Conservation (phyloP, 2,888 invertebrate genomes). For the Dione vanillae region DNA sequence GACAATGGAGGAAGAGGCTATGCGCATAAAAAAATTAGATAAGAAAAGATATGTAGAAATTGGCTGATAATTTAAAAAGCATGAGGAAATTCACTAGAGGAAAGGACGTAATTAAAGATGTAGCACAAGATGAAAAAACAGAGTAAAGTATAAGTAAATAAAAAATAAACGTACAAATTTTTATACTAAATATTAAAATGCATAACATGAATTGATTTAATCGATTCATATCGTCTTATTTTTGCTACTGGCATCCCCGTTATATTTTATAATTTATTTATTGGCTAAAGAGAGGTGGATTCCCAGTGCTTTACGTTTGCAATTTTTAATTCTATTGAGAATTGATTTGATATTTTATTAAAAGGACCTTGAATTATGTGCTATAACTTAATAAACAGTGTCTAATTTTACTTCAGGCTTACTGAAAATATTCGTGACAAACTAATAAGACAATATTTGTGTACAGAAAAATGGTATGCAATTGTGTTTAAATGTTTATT, state of each 20-base stretch:
- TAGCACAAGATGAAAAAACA: too few species aligned
- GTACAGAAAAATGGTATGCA: constrained; percentile 53
- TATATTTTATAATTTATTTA: constrained; percentile 27
- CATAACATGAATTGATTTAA: not conserved
- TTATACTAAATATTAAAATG: not conserved
- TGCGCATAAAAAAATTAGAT: too few species aligned
- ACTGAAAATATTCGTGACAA: constrained; percentile 29
- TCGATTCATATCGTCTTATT: not conserved
- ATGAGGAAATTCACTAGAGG: too few species aligned
- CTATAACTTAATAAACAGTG: constrained; percentile 54
- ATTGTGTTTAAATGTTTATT: constrained; percentile 69
- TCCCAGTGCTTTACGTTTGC: constrained; percentile 35
- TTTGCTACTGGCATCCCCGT: constrained; percentile 15
- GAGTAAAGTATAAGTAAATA: too few species aligned
- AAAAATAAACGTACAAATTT: too few species aligned
- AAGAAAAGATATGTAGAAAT: too few species aligned
- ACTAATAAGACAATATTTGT: constrained; percentile 33
- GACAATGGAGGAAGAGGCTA: too few species aligned
- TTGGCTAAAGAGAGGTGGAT: constrained; percentile 29
- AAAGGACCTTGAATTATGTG: constrained; percentile 56
- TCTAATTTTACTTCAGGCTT: constrained; percentile 46
- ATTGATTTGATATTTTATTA: constrained; percentile 40
- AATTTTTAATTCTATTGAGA: constrained; percentile 35
- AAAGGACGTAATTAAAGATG: too few species aligned
- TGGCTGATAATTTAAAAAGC: too few species aligned